Percentiles rank a stretch among this genome's conserved stretches.
These are phyloP conservation scores for Drosophila equinoxialis DNA, from an alignment of 1,140 invertebrate species.

Conservation along the genomic window DNA sequence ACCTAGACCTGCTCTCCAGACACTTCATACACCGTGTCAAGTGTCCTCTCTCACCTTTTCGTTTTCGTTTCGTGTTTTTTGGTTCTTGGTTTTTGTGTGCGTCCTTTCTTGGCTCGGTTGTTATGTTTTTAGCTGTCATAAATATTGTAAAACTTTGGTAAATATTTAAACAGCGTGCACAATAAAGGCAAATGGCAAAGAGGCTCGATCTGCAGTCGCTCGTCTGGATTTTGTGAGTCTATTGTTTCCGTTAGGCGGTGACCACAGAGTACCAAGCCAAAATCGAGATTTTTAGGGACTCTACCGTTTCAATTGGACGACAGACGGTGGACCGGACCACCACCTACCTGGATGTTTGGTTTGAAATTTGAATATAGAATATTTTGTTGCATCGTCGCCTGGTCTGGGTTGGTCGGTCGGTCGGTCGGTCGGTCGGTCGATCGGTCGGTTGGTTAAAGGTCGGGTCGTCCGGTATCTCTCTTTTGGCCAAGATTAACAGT, in stretches of 20 bases:
- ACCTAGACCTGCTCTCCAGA: background rate
- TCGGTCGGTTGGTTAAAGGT: background rate
- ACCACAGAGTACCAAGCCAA: conserved; percentile 36
- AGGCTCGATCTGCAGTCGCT: conserved; percentile 38
- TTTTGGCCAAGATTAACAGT: conserved; percentile 67
- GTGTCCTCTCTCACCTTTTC: conserved; percentile 44
- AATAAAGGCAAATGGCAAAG: conserved; percentile 77
- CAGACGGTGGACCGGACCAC: background rate
- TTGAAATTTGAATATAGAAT: conserved; percentile 18
- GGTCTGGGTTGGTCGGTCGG: conserved; percentile 19
- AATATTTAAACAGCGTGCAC: conserved; percentile 79
- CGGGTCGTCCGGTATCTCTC: background rate
- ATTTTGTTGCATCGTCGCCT: conserved; percentile 6
- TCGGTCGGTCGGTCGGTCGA: background rate
- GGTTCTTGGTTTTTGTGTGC: conserved; percentile 35
- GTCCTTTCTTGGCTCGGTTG: conserved; percentile 61
- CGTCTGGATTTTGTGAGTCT: conserved; percentile 16
- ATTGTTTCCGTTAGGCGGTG: conserved; percentile 42
- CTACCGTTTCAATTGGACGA: background rate
- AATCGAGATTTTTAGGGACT: conserved; percentile 31
- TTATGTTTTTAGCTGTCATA: conserved; percentile 82
- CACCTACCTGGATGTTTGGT: conserved; percentile 25
- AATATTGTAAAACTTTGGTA: conserved; percentile 80
- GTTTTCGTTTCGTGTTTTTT: conserved; percentile 5
- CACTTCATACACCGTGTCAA: conserved; percentile 56